phyloP scores from a whole-genome alignment of 2,797 vertebrate species.

The Acanthurus tractus region DNA sequence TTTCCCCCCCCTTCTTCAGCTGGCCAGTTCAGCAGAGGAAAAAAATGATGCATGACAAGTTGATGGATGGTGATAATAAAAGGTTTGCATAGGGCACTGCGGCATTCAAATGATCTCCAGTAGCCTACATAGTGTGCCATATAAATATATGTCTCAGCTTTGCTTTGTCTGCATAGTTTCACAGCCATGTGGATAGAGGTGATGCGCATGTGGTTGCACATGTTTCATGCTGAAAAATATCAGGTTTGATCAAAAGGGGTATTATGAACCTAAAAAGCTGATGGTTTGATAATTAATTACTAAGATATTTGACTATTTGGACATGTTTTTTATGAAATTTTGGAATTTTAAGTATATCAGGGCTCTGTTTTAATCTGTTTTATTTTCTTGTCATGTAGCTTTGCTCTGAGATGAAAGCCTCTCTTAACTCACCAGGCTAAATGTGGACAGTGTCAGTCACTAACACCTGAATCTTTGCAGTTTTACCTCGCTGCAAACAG shows the following conservation, averaged over 20 bases:
- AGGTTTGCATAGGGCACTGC: conserved; percentile 63
- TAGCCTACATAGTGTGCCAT: conserved; percentile 44
- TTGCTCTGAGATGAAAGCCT: conserved; percentile 30
- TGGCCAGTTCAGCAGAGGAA: conserved; percentile 28
- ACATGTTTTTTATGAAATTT: neutral
- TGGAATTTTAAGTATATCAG: neutral
- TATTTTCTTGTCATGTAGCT: conserved; percentile 14
- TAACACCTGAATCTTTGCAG: conserved; percentile 6
- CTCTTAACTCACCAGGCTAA: conserved; percentile 9
- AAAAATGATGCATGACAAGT: conserved; percentile 54
- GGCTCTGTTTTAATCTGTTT: conserved; percentile 19
- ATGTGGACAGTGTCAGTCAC: neutral
- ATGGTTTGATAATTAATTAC: neutral
- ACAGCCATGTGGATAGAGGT: conserved; percentile 8
- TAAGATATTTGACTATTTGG: conserved; percentile 3
- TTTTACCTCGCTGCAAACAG: conserved; percentile 33
- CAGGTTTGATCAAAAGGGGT: neutral
- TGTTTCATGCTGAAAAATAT: conserved; percentile 17
- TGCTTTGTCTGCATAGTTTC: conserved; percentile 67
- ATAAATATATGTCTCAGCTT: conserved; percentile 58
- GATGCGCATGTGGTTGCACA: conserved; percentile 3
- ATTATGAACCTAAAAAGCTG: neutral
- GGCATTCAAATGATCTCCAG: conserved; percentile 61
- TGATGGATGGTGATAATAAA: conserved; percentile 77
- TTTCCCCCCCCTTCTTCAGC: conserved; percentile 4